These are phyloP conservation scores for Centropristis striata DNA, from an alignment of 2,113 vertebrate species.

Conservation along the genomic window DNA sequence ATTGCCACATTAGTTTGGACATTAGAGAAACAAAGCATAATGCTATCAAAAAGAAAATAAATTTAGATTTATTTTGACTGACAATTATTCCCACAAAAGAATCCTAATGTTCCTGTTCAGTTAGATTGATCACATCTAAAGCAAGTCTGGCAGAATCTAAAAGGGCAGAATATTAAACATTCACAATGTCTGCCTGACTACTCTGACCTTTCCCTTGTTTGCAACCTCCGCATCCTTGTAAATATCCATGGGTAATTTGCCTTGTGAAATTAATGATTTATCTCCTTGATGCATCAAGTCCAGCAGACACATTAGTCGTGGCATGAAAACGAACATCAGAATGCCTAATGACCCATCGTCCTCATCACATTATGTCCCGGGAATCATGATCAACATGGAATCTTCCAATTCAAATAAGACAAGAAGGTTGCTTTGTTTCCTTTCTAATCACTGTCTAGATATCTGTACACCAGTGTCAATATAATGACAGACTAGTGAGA, in stretches of 20 bases:
- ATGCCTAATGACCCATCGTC: conserved; percentile 59
- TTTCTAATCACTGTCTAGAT: not conserved
- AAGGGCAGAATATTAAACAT: conserved; percentile 79
- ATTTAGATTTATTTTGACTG: conserved; percentile 1
- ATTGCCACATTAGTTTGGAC: conserved; percentile 36
- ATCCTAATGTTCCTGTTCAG: conserved; percentile 29
- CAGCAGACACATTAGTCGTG: conserved; percentile 61
- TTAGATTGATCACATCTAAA: conserved; percentile 64
- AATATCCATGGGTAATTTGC: conserved; percentile 72
- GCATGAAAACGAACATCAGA: conserved; percentile 61
- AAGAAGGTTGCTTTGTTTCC: not conserved
- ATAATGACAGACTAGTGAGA: not conserved
- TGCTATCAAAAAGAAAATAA: not conserved
- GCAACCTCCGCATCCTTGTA: conserved; percentile 66
- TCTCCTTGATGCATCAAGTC: conserved; percentile 65
- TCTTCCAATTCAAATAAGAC: conserved; percentile 7
- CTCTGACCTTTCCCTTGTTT: conserved; percentile 77
- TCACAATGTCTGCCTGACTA: conserved; percentile 56
- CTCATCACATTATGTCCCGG: conserved; percentile 27
- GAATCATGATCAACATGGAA: conserved; percentile 41
- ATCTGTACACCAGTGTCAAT: not conserved
- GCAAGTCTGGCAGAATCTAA: conserved; percentile 48
- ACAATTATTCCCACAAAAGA: conserved; percentile 42
- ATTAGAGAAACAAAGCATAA: conserved; percentile 25
- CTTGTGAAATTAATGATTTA: conserved; percentile 70